Conservation (phyloP, 2,888 invertebrate species). For the Malacosoma neustria region DNA sequence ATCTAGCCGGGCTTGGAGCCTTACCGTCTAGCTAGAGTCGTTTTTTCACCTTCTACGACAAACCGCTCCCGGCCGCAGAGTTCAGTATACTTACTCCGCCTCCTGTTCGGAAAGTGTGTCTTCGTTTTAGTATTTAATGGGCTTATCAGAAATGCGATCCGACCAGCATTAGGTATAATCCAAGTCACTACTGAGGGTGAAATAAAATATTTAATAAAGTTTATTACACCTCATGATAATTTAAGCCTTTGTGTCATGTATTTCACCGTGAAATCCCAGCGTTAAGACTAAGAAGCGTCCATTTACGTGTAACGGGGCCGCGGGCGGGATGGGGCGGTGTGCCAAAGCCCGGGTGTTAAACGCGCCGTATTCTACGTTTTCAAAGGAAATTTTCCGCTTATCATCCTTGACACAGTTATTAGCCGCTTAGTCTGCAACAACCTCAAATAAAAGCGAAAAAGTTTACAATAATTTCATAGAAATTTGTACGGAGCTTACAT, state of each 20-base stretch:
- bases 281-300: conserved; percentile 20
- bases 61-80: too few relatives aligned
- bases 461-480: neutral
- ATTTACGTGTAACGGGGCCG: conserved; percentile 19
- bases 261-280: conserved; percentile 13
- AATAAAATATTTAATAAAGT: neutral
- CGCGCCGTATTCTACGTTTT: conserved; percentile 26
- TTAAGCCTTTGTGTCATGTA: conserved; percentile 8
- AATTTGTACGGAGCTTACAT: too few relatives aligned
- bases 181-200: too few relatives aligned
- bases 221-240: neutral
- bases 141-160: too few relatives aligned
- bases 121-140: too few relatives aligned
- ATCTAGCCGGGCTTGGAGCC: too few relatives aligned
- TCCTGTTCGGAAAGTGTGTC: too few relatives aligned
- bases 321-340: conserved; percentile 10
- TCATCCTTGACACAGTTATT: conserved; percentile 45
- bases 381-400: conserved; percentile 48
- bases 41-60: too few relatives aligned
- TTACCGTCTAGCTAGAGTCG: too few relatives aligned
- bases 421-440: conserved; percentile 14
- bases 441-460: conserved; percentile 2
- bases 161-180: too few relatives aligned
- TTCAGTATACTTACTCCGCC: too few relatives aligned
- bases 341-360: conserved; percentile 9